phyloP scores from a whole-genome alignment of 2,113 vertebrate genomes.

The Leucopsar rothschildi region DNA sequence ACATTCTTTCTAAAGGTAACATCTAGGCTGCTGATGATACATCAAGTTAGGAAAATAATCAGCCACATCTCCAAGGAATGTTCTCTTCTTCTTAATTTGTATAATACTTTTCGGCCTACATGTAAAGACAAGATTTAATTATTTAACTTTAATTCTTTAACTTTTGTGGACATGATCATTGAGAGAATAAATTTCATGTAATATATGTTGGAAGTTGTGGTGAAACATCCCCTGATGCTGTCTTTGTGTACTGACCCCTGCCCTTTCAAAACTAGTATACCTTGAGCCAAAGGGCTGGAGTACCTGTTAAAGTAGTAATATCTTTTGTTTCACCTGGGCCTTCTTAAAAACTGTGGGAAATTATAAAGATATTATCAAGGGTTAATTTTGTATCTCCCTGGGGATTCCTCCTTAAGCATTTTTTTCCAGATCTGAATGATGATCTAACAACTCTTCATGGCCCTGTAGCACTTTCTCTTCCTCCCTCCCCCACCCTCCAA shows the following conservation, averaged over 20 bases:
- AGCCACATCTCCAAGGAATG: background rate
- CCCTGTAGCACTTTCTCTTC: background rate
- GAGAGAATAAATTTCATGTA: background rate
- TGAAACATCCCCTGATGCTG: background rate
- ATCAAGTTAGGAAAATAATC: background rate
- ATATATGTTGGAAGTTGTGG: background rate
- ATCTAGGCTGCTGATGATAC: background rate
- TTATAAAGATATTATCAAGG: background rate
- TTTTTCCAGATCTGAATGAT: background rate
- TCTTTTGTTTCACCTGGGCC: background rate
- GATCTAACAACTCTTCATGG: background rate
- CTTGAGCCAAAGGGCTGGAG: background rate
- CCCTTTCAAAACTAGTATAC: background rate
- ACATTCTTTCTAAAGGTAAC: constrained; percentile 24
- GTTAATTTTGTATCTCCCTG: background rate
- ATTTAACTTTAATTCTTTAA: background rate
- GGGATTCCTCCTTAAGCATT: background rate
- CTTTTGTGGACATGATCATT: background rate
- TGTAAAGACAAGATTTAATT: background rate
- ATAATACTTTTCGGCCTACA: background rate
- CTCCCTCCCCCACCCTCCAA: background rate
- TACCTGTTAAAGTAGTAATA: background rate
- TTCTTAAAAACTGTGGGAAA: background rate
- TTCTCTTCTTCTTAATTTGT: background rate
- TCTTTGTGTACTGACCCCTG: background rate